These are phyloP conservation scores for Brachionus paranguensis DNA, from an alignment of 1,140 invertebrate genomes.

Conservation along the genomic window DNA sequence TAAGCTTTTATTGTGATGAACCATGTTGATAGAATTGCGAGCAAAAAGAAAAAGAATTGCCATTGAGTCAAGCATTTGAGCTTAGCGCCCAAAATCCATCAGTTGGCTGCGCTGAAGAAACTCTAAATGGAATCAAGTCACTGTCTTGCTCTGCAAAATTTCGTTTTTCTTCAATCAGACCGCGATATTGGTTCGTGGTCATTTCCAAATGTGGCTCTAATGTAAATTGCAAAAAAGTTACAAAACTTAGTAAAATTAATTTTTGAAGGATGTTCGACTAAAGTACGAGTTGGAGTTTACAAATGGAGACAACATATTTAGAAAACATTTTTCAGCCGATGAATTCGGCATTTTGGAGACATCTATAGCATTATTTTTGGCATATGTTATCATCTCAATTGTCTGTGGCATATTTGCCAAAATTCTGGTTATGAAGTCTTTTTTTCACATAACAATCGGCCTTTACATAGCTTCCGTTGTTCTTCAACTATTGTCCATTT, in stretches of 20 bases:
- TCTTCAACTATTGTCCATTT: constrained; percentile 61
- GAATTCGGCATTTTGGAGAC: constrained; percentile 50
- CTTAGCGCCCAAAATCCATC: not conserved
- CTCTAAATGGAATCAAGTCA: not conserved
- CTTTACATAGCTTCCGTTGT: constrained; percentile 69
- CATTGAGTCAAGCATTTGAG: not conserved
- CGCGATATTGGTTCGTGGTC: constrained; percentile 30
- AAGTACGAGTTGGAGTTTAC: constrained; percentile 29
- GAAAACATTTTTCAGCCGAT: constrained; percentile 37
- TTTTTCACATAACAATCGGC: constrained; percentile 80
- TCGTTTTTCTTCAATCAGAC: not conserved
- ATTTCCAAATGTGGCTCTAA: not conserved
- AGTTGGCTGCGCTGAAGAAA: not conserved
- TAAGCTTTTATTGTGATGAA: not conserved
- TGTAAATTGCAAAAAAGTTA: not conserved
- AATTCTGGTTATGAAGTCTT: constrained; percentile 67
- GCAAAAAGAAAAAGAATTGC: constrained; percentile 14
- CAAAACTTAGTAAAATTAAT: not conserved
- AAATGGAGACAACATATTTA: not conserved
- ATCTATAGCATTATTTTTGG: constrained; percentile 53
- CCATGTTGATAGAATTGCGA: not conserved
- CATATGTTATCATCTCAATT: constrained; percentile 48
- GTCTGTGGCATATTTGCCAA: constrained; percentile 56
- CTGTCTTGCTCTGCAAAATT: not conserved
- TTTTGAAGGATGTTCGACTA: not conserved